Base-by-base conservation (phyloP, 2,113 vertebrate genomes). In the Sapayoa aenigma region DNA sequence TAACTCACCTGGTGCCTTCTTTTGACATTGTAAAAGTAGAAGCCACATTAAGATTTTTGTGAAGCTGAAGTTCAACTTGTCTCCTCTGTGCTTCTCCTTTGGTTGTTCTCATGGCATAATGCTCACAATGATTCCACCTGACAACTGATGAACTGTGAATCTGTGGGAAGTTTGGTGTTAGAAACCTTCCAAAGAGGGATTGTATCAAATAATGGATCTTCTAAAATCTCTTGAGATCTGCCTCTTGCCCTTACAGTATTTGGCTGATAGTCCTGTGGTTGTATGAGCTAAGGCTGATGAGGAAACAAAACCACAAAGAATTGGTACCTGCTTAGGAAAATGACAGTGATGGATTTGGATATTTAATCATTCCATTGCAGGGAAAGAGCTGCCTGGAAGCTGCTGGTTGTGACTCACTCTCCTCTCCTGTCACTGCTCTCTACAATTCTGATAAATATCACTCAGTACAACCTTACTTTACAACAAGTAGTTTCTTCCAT, bases 351-450 rank as follows among this genome's bases (percentile, higher is more conserved):
- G 63, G 53, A 42, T 95, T 87, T 56, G 50, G 84, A 28, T 23
- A 2, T 59, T 94, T 56, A 79, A 66, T 94, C 60, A 28, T 88
- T 84, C 46, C 39, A 2, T 14, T 60, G 59, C 82, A 93, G 92
- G 83, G 62, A 21, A 50, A 66, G 67, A 52, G 67, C 71, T 93
- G 93, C 93, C 91, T 94, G 69, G 81, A 12, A 91, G 77, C 73
- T 84, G 24, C 6, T 16, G 1, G 76, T 46, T 79, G n/a, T 50
- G 63, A 69, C 81, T 94, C 84, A 87, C 76, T 86, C 47, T 35
- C 41, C 60, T 68, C 41, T 78, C 67, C 69, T 87, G 72, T 79
- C 75, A 42, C 11, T 88, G 74, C 84, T 78, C 68, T 52, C 59
- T 49, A 10, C 49, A 1, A 0, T 74, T 78, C 68, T 87, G 69